Conservation (phyloP, 2,888 invertebrate species). For the Sarcophaga rosellei region DNA sequence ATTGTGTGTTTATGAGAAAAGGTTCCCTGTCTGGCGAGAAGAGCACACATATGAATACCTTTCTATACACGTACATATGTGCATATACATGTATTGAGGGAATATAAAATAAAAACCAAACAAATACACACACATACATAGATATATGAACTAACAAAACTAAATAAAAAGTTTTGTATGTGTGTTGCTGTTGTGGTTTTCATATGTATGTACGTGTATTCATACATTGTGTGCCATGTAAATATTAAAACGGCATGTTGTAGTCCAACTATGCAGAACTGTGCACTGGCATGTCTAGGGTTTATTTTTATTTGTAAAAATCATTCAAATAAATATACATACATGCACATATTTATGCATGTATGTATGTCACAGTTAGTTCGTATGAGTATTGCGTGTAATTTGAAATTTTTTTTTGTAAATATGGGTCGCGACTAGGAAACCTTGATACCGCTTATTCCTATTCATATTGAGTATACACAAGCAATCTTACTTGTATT, state of each 20-base stretch:
- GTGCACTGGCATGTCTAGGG: conserved; percentile 68
- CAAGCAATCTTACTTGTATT: neutral
- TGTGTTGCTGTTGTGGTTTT: conserved; percentile 1
- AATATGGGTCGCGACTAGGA: conserved; percentile 75
- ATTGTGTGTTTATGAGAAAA: conserved; percentile 11
- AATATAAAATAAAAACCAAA: neutral
- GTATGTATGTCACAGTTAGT: neutral
- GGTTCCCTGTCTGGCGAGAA: neutral
- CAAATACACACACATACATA: conserved; percentile 28
- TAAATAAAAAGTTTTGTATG: neutral
- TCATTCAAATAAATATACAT: neutral
- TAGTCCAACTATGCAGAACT: conserved; percentile 64
- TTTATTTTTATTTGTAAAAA: conserved; percentile 59
- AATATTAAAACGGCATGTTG: conserved; percentile 61
- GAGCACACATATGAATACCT: neutral
- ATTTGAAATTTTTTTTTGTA: conserved; percentile 76
- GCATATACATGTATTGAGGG: neutral
- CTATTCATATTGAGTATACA: conserved; percentile 30
- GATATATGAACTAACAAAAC: neutral
- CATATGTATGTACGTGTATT: neutral
- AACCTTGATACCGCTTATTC: conserved; percentile 68
- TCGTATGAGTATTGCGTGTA: conserved; percentile 74
- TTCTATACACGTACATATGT: neutral
- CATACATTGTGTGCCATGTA: conserved; percentile 42
- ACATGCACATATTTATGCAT: conserved; percentile 4